phyloP scores from a whole-genome alignment of 2,113 vertebrate species.

The Epinephelus moara region DNA sequence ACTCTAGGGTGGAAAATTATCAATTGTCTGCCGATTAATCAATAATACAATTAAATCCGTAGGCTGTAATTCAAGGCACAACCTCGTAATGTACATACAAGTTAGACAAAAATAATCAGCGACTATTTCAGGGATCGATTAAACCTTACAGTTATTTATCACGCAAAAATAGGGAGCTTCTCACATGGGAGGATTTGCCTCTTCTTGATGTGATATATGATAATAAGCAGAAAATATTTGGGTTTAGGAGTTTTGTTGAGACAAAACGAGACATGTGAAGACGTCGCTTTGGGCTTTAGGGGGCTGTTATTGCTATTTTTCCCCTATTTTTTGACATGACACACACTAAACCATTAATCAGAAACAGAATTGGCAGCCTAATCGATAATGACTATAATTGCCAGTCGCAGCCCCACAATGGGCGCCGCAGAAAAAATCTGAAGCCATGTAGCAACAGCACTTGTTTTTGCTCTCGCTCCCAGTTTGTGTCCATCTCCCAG shows the following conservation, averaged over 20 bases:
- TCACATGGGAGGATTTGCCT: neutral
- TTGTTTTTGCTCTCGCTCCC: conserved; percentile 25
- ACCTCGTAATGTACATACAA: neutral
- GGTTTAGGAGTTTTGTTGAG: neutral
- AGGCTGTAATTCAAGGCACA: neutral
- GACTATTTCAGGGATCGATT: neutral
- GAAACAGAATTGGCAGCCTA: neutral
- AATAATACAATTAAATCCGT: neutral
- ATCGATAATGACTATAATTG: neutral
- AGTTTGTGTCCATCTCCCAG: conserved; percentile 78
- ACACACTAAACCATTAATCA: neutral
- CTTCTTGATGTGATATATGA: neutral
- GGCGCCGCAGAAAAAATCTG: neutral
- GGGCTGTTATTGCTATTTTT: neutral
- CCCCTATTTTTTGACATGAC: neutral
- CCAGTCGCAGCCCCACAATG: neutral
- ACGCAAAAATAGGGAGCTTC: too few relatives aligned
- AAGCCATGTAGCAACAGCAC: conserved; percentile 10
- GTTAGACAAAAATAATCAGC: neutral
- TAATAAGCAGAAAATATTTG: neutral
- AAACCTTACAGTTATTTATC: neutral
- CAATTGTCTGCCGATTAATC: neutral
- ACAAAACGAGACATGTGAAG: neutral
- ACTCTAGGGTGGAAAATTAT: neutral
- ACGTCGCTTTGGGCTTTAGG: neutral